Evolutionary conservation across 2,113 vertebrate genomes (phyloP), one percentile per base, ranked within the genome.

Genomic region (Archilochus colubris): DNA sequence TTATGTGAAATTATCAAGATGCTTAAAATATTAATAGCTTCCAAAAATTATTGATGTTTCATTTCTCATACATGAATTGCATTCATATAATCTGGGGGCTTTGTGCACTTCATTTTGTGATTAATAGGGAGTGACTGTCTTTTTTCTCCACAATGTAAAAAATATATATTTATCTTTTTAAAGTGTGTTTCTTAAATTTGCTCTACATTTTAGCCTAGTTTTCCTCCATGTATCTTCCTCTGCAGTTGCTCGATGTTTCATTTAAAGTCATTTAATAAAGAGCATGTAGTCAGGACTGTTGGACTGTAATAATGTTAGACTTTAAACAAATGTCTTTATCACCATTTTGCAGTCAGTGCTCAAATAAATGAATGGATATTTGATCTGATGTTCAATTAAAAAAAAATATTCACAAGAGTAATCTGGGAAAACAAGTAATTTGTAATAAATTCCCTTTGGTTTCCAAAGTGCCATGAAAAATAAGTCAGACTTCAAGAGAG

Each of bases 261-360:
- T 94, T 89, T 61, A 31, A 95, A 92, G 36, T 36, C 48, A 33
- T 53, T 43, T 93, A 93, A 89, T 75, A 77, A 89, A 92, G 62
- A 89, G 40, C 31, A 11, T 2, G 25, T 53, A 90, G 72, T 74
- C 67, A 67, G 58, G 66, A 57, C 70, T 66, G 79, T 78, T 38
- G 1, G 14, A 8, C 68, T 43, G 31, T 31, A 85, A 91, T 59
- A 84, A 62, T 48, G 84, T 80, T 69, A 78, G n/a, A 76, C 73
- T 96, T 96, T 46, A 93, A 89, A 72, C 18, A 93, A 96, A 78
- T 58, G 48, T 73, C 78, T 92, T 96, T 94, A 94, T 89, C 88
- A 79, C 30, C 50, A 27, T 86, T 94, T 94, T 93, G 82, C 89
- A 93, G 87, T 90, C 81, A 58, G 15, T 23, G 36, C 89, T 96